Base-by-base conservation (phyloP, 2,113 vertebrate genomes). In the Nothoprocta pentlandii region DNA sequence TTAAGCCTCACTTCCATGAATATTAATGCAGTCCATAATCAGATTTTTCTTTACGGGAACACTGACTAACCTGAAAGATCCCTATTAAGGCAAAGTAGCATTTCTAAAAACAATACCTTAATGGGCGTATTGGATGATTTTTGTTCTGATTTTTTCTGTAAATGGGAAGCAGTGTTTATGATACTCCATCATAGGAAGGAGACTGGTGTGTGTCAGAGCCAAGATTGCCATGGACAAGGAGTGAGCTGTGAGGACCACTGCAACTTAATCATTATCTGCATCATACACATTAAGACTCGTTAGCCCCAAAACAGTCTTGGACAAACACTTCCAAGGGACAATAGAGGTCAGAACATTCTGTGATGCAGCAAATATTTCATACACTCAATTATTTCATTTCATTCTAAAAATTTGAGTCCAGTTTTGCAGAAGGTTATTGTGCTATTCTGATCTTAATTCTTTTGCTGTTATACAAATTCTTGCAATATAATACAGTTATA, bases 41-140 rank as follows among this genome's bases (percentile, higher is more conserved):
- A 3, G 41, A 78, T 59, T 79, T 42, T 56, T 28, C 84, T 88
- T 90, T 82, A 93, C 0, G 1, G 92, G 87, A 88, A 75, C 54
- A 32, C 3, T 8, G 42, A 80, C 69, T 62, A 93, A 87, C 54
- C 36, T 71, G 61, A 62, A 83, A 90, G 42, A 68, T 49, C 28
- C 49, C 51, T 80, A 49, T 58, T 77, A 73, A 81, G 8, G 51
- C 44, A 81, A 69, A 93, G 49, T 0, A 88, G 20, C 62, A 88
- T 90, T 86, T 90, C 73, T 86, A 69, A 94, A 95, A 92, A 51
- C 44, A 88, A n/a, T 54, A 66, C 26, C 74, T 88, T 85, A 83
- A 92, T 69, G 63, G 66, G 80, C 63, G 7, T 25, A 73, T 26
- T 25, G 80, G 49, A 10, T 28, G 4, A 15, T n/a, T 93, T 88